Conservation (phyloP, 1,140 invertebrate genomes). For the Sipha flava region DNA sequence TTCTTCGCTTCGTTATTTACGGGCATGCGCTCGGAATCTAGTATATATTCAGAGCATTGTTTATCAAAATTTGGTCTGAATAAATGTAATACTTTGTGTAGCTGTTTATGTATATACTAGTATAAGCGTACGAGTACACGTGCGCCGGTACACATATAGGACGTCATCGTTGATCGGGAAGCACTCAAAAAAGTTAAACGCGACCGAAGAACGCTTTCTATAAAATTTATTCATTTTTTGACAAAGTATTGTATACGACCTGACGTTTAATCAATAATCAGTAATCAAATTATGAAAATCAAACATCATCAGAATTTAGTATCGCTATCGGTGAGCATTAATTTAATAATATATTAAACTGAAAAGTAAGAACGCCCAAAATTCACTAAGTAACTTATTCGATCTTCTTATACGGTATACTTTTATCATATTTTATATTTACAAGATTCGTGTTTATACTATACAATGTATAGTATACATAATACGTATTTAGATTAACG, state of each 20-base stretch:
- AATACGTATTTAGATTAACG: too few species aligned
- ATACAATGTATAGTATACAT: too few species aligned
- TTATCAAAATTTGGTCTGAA: too few species aligned
- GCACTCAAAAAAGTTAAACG: background rate
- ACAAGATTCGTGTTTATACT: too few species aligned
- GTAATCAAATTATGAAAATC: background rate
- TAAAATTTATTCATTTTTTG: background rate
- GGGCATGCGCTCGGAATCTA: too few species aligned
- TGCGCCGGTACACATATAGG: too few species aligned
- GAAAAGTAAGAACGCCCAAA: background rate
- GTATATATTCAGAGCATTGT: too few species aligned
- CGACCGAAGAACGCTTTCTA: background rate
- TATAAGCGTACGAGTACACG: too few species aligned
- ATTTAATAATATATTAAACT: background rate
- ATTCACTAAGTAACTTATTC: background rate
- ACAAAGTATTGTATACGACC: background rate
- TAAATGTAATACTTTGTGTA: too few species aligned
- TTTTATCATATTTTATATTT: too few species aligned
- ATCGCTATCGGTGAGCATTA: background rate
- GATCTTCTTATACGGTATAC: background rate
- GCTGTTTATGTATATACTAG: too few species aligned
- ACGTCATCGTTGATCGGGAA: background rate
- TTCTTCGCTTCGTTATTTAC: too few species aligned
- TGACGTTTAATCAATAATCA: slow-evolving; percentile 4
- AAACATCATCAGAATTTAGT: background rate